A percentile compares a stretch with the other conserved stretches of the same genome.
Conservation (phyloP, 2,113 vertebrate genomes). For the Anarhynchus alexandrinus region DNA sequence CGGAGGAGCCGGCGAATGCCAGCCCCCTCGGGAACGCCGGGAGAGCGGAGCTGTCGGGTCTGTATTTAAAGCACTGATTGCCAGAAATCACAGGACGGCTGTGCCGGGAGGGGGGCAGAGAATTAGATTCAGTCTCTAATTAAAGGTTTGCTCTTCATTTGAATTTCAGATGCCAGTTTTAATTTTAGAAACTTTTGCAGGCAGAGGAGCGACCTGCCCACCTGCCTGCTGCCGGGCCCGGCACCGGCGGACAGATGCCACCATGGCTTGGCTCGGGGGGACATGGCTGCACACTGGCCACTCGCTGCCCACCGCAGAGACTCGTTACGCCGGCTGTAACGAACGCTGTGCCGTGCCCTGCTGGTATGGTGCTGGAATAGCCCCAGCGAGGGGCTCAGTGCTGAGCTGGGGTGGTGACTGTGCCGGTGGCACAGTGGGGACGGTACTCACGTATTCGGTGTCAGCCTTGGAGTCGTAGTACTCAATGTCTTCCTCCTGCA, state of each 20-base stretch:
- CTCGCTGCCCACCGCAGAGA: neutral
- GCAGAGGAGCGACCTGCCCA: constrained; percentile 60
- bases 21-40: neutral
- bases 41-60: constrained; percentile 44
- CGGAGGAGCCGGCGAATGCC: neutral
- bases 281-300: rapidly evolving
- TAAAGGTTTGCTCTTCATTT: constrained; percentile 81
- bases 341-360: neutral
- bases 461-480: constrained; percentile 98
- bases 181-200: constrained; percentile 77
- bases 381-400: neutral
- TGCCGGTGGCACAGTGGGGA: neutral
- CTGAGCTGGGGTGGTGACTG: rapidly evolving
- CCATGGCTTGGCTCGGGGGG: neutral
- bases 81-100: constrained; percentile 75
- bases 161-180: constrained; percentile 81
- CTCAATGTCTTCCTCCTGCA: constrained; percentile 91
- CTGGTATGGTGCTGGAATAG: neutral
- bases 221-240: constrained; percentile 32
- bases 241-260: neutral
- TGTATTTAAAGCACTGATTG: constrained; percentile 77
- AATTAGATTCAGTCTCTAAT: constrained; percentile 81
- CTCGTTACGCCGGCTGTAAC: rapidly evolving
- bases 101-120: constrained; percentile 67
- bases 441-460: constrained; percentile 90